Evolutionary conservation across 2,113 vertebrate genomes (phyloP), one percentile per base, ranked within the genome.

Genomic region (Trichomycterus rosablanca): DNA sequence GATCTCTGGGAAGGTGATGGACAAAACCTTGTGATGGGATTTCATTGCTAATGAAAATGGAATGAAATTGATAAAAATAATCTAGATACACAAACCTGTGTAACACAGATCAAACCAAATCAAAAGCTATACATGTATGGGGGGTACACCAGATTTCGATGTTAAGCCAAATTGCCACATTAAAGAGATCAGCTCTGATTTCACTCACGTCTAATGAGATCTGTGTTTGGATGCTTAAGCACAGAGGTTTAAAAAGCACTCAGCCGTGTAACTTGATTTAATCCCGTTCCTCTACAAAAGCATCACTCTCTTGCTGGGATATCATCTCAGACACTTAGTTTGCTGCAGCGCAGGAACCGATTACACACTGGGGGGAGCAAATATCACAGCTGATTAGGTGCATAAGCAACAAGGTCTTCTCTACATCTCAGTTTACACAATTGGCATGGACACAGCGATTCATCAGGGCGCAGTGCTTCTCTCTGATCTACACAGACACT

Each of bases 221-320:
- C 14, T 57, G 15, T 49, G 42, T 20, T 20, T 18, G 30, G 28
- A 23, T 39, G 34, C 30, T 58, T 30, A 58, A 8, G 20, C 23
- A 54, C 15, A 55, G 44, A 55, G 20, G 14, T 18, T 7, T 55
- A 34, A 55, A 50, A 71, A 28, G 28, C 58, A 39, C 44, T 60
- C 55, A 56, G 57, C 44, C 57, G 12, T 52, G 57, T 18, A 26
- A 49, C 46, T 49, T 59, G 46, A 60, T 60, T 59, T 58, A 59
- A 52, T 60, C 65, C 37, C 48, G 28, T 15, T 39, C 52, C 22
- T 55, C 35, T 55, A 24, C 7, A 37, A 15, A 19, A 4, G 15
- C 40, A 18, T 35, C 40, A 46, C 18, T 71, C 53, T 39, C 28
- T 28, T 45, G 7, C 44, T 16, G 45, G 57, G 44, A 59, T 59